phyloP scores from a whole-genome alignment of 1,140 invertebrate species.

The Bombus terrestris region DNA sequence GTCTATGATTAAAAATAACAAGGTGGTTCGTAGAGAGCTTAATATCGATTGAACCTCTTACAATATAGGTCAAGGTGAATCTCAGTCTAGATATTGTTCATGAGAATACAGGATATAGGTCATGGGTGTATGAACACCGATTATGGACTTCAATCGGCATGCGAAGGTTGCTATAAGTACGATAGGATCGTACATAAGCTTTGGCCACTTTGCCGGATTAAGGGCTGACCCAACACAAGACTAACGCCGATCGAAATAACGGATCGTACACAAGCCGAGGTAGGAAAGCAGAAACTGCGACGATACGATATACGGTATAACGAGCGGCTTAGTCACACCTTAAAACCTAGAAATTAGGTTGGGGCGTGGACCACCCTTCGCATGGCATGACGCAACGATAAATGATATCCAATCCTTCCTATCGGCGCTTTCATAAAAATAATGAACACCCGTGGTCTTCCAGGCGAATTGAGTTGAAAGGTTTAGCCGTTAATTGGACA shows the following conservation, averaged over 20 bases:
- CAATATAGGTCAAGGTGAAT: conserved; percentile 18
- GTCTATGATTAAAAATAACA: no score
- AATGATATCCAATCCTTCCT: conserved; percentile 42
- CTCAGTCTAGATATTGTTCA: neutral
- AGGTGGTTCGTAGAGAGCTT: no score
- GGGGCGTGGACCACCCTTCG: conserved; percentile 51
- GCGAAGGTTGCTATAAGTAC: conserved; percentile 27
- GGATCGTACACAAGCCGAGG: conserved; percentile 27
- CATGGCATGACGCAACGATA: conserved; percentile 40
- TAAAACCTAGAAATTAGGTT: conserved; percentile 70
- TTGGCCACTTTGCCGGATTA: conserved; percentile 61
- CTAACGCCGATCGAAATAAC: conserved; percentile 51
- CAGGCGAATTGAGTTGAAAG: conserved; percentile 10
- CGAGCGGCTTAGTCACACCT: conserved; percentile 70
- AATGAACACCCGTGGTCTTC: conserved; percentile 19
- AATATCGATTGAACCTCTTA: neutral
- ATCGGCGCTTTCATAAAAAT: conserved; percentile 40
- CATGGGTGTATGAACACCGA: neutral
- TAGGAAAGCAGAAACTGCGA: conserved; percentile 18
- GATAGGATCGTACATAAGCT: conserved; percentile 49
- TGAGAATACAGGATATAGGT: neutral
- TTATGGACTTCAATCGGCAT: conserved; percentile 43
- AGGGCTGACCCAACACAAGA: conserved; percentile 50
- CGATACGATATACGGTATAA: conserved; percentile 16
- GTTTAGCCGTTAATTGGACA: conserved; percentile 35